Evolutionary conservation across 2,113 vertebrate species (phyloP).

Genomic region (Hippocampus comes): DNA sequence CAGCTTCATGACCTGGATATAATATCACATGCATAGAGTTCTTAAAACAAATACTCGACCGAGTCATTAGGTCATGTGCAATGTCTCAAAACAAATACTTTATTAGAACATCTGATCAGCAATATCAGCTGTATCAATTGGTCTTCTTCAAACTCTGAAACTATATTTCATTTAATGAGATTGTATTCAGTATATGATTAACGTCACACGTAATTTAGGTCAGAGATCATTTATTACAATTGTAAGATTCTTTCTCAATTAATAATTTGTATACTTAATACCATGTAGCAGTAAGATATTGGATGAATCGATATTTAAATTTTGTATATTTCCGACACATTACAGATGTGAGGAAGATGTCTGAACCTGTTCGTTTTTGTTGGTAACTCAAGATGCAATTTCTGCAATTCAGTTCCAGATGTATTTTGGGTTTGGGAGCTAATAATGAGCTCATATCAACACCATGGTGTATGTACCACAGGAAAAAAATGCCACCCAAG

Average conservation of each 20-base stretch:
- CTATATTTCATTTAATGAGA: background rate
- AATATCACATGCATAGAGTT: slow-evolving; percentile 21
- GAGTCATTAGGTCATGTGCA: no score
- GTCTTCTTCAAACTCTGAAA: background rate
- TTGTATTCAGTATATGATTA: background rate
- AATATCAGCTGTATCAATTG: background rate
- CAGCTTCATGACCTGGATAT: slow-evolving; percentile 1
- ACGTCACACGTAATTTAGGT: slow-evolving; percentile 1
- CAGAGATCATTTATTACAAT: background rate
- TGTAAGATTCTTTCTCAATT: background rate
- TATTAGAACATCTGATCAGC: background rate
- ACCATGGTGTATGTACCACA: no score
- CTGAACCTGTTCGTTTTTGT: background rate
- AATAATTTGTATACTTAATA: background rate
- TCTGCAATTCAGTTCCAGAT: background rate
- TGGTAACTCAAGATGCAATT: background rate
- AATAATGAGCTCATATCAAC: no score
- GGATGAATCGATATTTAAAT: background rate
- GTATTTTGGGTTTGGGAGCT: background rate
- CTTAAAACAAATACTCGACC: background rate
- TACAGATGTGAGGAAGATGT: background rate
- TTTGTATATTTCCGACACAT: background rate
- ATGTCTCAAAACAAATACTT: background rate
- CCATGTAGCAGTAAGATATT: background rate
- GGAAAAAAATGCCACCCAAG: no score